Percentiles rank a stretch among this genome's conserved stretches.
Evolutionary conservation across 2,888 invertebrate genomes (phyloP).

Genomic region (Drosophila kanekoi): DNA sequence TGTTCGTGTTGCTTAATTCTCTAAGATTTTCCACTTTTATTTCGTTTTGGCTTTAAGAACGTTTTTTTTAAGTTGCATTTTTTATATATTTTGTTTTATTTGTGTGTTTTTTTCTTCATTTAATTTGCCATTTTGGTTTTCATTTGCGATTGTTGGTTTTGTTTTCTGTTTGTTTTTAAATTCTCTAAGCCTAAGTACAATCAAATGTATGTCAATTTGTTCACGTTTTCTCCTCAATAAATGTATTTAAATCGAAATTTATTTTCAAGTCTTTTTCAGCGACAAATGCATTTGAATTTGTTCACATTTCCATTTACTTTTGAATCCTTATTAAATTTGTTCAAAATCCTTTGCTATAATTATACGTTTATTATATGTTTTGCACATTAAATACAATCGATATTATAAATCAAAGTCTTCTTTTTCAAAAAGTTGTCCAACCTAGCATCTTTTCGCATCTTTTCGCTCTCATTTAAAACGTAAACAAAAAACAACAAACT

Average conservation of each 20-base stretch:
- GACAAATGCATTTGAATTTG: slow-evolving; percentile 81
- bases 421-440: slow-evolving; percentile 41
- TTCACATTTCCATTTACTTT: slow-evolving; percentile 61
- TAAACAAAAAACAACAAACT: slow-evolving; percentile 65
- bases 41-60: slow-evolving; percentile 45
- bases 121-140: slow-evolving; percentile 33
- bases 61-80: slow-evolving; percentile 62
- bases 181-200: slow-evolving; percentile 80
- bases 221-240: slow-evolving; percentile 61
- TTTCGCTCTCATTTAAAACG: slow-evolving; percentile 52
- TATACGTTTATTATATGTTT: slow-evolving; percentile 68
- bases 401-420: slow-evolving; percentile 69
- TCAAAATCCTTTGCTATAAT: slow-evolving; percentile 77
- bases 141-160: slow-evolving; percentile 42
- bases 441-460: slow-evolving; percentile 30
- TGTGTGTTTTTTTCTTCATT: slow-evolving; percentile 6
- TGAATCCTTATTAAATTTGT: slow-evolving; percentile 62
- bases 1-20: slow-evolving; percentile 61
- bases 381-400: slow-evolving; percentile 67
- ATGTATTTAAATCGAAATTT: slow-evolving; percentile 79
- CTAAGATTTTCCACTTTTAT: slow-evolving; percentile 58
- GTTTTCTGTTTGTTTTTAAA: slow-evolving; percentile 64
- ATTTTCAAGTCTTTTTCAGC: slow-evolving; percentile 79
- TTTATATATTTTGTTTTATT: slow-evolving; percentile 37
- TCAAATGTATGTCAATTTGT: slow-evolving; percentile 70